Conservation (phyloP, 2,797 vertebrate species). For the Anabacerthia variegaticeps region DNA sequence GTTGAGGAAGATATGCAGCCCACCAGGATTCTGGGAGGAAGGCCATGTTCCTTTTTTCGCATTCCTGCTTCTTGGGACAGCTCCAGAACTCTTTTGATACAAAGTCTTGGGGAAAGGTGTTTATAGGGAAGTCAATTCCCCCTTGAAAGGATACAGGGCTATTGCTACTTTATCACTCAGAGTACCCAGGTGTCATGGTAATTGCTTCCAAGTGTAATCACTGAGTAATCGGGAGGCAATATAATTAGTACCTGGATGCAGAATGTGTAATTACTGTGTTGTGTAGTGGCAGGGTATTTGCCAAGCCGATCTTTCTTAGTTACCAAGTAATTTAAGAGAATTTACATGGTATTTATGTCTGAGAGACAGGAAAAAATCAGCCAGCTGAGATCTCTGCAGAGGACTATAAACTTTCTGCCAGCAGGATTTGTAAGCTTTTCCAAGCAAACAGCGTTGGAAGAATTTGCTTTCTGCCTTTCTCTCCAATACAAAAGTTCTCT, state of each 20-base stretch:
- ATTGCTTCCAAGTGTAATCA: slow-evolving; percentile 33
- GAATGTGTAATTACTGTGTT: slow-evolving; percentile 40
- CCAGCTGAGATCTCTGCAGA: slow-evolving; percentile 27
- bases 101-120: neutral
- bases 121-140: neutral
- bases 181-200: neutral
- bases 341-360: slow-evolving; percentile 34
- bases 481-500: neutral
- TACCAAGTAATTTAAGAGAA: slow-evolving; percentile 49
- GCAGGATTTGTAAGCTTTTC: slow-evolving; percentile 8
- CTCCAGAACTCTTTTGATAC: neutral
- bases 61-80: neutral
- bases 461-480: neutral
- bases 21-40: neutral
- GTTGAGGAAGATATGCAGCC: neutral
- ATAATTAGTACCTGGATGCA: slow-evolving; percentile 54
- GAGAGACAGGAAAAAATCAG: neutral
- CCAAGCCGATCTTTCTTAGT: slow-evolving; percentile 8
- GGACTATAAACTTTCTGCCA: slow-evolving; percentile 27
- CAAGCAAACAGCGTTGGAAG: neutral
- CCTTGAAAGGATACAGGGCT: neutral
- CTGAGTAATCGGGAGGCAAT: slow-evolving; percentile 21
- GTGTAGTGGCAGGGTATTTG: slow-evolving; percentile 30
- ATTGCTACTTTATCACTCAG: neutral
- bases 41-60: accelerated